Evolutionary conservation across 2,888 invertebrate species (phyloP).

Genomic region (Orthosia gracilis): DNA sequence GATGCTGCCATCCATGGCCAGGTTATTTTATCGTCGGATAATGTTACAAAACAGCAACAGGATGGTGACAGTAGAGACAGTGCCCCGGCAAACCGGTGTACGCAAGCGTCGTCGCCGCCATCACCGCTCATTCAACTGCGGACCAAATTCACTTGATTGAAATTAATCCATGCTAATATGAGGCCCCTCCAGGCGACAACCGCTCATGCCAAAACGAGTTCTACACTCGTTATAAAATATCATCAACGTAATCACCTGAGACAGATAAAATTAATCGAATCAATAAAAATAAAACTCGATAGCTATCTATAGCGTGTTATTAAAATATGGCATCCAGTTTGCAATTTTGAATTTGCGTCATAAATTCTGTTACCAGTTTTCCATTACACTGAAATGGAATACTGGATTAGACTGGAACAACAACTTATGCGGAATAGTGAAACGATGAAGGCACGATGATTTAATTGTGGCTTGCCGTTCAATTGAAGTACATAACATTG

Average conservation of each 20-base stretch:
- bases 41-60: conserved; percentile 38
- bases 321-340: conserved; percentile 28
- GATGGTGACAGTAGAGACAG: conserved; percentile 41
- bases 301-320: conserved; percentile 25
- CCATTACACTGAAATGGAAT: conserved; percentile 33
- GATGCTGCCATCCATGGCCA: conserved; percentile 2
- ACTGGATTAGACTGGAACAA: conserved; percentile 31
- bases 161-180: conserved; percentile 85
- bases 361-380: conserved; percentile 24
- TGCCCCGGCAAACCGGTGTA: conserved; percentile 52
- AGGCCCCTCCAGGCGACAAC: conserved; percentile 80
- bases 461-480: conserved; percentile 33
- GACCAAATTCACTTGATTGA: conserved; percentile 79
- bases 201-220: conserved; percentile 74
- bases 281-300: conserved; percentile 51
- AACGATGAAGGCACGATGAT: conserved; percentile 22
- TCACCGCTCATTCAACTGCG: conserved; percentile 71
- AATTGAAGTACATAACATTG: conserved; percentile 30
- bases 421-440: conserved; percentile 17
- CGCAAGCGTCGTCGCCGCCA: conserved; percentile 49
- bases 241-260: conserved; percentile 63
- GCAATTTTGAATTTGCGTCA: conserved; percentile 35
- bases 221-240: conserved; percentile 70
- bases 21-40: conserved; percentile 7
- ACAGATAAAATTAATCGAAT: conserved; percentile 55